Evolutionary conservation across 1,140 invertebrate genomes (phyloP).

Genomic region (Platyura marginata): DNA sequence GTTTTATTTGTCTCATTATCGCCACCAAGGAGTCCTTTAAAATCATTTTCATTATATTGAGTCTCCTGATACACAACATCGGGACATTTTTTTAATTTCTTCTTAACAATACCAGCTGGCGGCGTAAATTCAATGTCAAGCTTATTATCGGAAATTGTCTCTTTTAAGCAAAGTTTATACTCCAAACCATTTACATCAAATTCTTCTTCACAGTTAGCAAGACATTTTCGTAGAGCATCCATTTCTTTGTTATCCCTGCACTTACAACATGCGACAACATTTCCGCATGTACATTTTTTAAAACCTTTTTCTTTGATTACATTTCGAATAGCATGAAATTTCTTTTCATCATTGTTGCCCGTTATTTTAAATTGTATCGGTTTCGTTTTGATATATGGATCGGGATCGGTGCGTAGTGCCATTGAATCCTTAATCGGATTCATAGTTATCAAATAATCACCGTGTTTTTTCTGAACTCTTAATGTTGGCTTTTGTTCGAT

Average conservation of each 20-base stretch:
- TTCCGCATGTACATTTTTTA: slow-evolving; percentile 17
- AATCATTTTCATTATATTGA: slow-evolving; percentile 18
- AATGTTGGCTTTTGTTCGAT: slow-evolving; percentile 16
- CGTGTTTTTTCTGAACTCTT: slow-evolving; percentile 19
- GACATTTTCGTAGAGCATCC: too few relatives aligned
- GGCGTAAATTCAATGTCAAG: slow-evolving; percentile 21
- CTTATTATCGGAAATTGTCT: slow-evolving; percentile 17
- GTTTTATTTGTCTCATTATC: too few relatives aligned
- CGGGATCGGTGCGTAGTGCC: slow-evolving; percentile 8
- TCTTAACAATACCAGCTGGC: slow-evolving; percentile 17
- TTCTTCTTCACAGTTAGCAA: too few relatives aligned
- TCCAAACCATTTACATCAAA: slow-evolving; percentile 8
- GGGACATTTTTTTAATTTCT: slow-evolving; percentile 9
- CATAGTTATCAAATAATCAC: slow-evolving; percentile 16
- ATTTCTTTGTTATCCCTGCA: too few relatives aligned
- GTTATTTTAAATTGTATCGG: slow-evolving; percentile 18
- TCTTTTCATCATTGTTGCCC: slow-evolving; percentile 11
- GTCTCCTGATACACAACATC: slow-evolving; percentile 11
- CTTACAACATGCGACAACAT: slow-evolving; percentile 13
- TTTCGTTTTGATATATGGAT: slow-evolving; percentile 18
- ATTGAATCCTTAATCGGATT: slow-evolving; percentile 13
- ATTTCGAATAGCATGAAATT: slow-evolving; percentile 13
- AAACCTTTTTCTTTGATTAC: slow-evolving; percentile 16
- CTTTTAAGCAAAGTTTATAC: slow-evolving; percentile 11
- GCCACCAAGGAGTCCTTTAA: too few relatives aligned